A percentile compares a stretch with the other conserved stretches of the same genome.
phyloP scores from a whole-genome alignment of 2,888 invertebrate species.

The Hartigia nigra region DNA sequence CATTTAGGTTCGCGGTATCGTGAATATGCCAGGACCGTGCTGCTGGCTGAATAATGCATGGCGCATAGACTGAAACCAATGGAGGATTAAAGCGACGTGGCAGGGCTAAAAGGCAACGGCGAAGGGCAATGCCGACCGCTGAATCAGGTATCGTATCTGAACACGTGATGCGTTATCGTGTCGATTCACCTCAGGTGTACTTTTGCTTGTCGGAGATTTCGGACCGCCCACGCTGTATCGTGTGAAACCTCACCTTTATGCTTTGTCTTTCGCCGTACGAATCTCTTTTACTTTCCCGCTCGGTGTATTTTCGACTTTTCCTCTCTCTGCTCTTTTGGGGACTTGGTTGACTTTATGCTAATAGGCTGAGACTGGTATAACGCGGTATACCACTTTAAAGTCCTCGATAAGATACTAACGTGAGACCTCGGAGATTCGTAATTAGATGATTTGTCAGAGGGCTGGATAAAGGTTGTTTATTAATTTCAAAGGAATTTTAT shows the following conservation, averaged over 20 bases:
- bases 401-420: neutral
- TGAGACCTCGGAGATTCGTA: neutral
- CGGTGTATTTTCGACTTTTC: neutral
- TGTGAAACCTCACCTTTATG: neutral
- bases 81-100: constrained; percentile 44
- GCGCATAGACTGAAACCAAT: constrained; percentile 39
- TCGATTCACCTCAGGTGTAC: neutral
- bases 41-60: constrained; percentile 42
- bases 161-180: constrained; percentile 10
- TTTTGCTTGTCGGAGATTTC: neutral
- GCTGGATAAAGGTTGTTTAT: neutral
- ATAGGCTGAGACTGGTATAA: neutral
- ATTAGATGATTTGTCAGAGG: neutral
- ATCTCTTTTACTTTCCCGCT: constrained; percentile 5
- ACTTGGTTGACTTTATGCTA: neutral
- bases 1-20: constrained; percentile 38
- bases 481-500: neutral
- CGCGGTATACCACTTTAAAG: neutral
- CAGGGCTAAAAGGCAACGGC: constrained; percentile 1
- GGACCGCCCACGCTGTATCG: constrained; percentile 5
- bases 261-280: neutral
- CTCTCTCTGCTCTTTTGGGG: neutral
- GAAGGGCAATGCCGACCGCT: constrained; percentile 1
- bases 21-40: constrained; percentile 43
- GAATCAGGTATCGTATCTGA: constrained; percentile 9